phyloP scores from a whole-genome alignment of 23 tunicate species.

The Corella eumyota region DNA sequence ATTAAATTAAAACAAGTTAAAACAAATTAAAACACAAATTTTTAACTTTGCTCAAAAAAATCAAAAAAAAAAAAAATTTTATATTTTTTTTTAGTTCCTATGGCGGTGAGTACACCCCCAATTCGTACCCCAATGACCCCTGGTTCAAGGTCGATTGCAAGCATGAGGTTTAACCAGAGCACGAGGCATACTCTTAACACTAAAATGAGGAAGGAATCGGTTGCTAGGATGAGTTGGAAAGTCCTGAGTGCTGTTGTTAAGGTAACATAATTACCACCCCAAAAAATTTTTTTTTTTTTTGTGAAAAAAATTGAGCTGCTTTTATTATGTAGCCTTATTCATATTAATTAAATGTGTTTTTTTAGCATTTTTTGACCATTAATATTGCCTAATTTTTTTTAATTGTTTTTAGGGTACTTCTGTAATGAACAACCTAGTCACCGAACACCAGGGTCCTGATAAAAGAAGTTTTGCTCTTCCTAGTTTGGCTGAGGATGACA shows the following conservation, averaged over 20 bases:
- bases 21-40: conserved; percentile 2
- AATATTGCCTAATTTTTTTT: not conserved
- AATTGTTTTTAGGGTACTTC: conserved; percentile 45
- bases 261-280: conserved; percentile 24
- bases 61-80: not conserved
- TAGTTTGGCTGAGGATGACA: conserved; percentile 72
- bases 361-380: no score
- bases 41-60: not conserved
- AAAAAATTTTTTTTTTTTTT: no score
- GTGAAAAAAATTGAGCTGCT: no score
- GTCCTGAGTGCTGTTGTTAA: conserved; percentile 80
- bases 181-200: conserved; percentile 29
- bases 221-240: conserved; percentile 95
- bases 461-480: conserved; percentile 66
- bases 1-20: no score
- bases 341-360: no score
- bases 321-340: no score
- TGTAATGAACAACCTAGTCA: conserved; percentile 76
- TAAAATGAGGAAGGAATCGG: conserved; percentile 73
- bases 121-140: conserved; percentile 78
- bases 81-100: conserved; percentile 18
- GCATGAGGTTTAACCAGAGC: conserved; percentile 46
- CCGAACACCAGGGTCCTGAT: conserved; percentile 38
- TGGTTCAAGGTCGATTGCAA: conserved; percentile 48
- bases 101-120: conserved; percentile 76